Conservation (phyloP, 2,888 invertebrate species). For the Noctua janthe region DNA sequence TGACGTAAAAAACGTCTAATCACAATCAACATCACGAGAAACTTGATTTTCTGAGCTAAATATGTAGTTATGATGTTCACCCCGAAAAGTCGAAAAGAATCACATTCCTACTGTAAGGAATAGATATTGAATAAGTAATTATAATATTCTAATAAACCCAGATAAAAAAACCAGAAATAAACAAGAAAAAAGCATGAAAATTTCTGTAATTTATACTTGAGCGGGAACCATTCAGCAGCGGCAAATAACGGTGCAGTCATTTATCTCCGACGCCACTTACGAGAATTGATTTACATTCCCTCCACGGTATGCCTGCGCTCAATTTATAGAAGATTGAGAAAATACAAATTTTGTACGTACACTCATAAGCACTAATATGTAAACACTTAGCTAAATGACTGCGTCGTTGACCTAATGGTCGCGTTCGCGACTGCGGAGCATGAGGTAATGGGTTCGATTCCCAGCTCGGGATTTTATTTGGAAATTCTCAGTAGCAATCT, state of each 20-base stretch:
- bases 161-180: not conserved
- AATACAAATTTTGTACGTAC: slow-evolving; percentile 18
- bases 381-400: not conserved
- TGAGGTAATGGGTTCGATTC: not conserved
- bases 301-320: slow-evolving; percentile 28
- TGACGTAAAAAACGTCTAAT: not conserved
- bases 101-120: not conserved
- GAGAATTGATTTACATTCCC: slow-evolving; percentile 41
- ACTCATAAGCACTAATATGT: not conserved
- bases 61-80: not conserved
- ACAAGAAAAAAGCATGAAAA: not conserved
- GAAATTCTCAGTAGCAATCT: not conserved
- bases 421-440: no score
- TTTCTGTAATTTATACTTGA: slow-evolving; percentile 7
- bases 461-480: not conserved
- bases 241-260: slow-evolving; percentile 40
- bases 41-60: not conserved
- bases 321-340: slow-evolving; percentile 28
- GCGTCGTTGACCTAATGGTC: no score
- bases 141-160: not conserved
- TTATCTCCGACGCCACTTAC: slow-evolving; percentile 47
- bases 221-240: not conserved
- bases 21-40: not conserved
- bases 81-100: not conserved
- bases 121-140: not conserved